Evolutionary conservation across 2,888 invertebrate genomes (phyloP), one percentile per base, ranked within the genome.

Genomic region (Nomada ferruginata): DNA sequence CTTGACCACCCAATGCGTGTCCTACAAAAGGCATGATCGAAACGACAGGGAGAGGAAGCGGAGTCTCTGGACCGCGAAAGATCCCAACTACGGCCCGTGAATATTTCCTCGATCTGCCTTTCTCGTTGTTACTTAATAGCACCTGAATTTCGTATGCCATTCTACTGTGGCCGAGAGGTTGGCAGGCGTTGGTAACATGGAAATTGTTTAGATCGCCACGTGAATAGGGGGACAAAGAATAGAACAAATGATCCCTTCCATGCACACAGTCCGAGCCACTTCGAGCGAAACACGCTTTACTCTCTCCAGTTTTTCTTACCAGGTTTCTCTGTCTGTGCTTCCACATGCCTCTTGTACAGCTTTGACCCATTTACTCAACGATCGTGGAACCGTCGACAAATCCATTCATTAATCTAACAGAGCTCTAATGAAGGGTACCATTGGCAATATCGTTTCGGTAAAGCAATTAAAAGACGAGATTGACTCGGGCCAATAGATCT

Each of bases 1-100:
- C 18, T 26, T 75, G 87, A 55, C 85, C 87, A 88, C 82, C 83
- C 86, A 86, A 83, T 86, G 81, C 85, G 87, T 69, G 85, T 71
- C 84, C 82, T 82, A 84, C 85, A 86, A 88, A 84, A 78, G 79
- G 61, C 64, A 72, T 57, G 64, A 72, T 82, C 71, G 80, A 79
- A 87, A 79, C 69, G 82, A 81, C 76, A 60, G 74, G 69, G 83
- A 82, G 73, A 82, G 71, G 78, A 70, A 72, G 66, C 18, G 18
- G 65, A 52, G 50, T 18, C 63, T n/a, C 26, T 36, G 23, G n/a
- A 55, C 44, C 52, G n/a, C 29, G 61, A 36, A 36, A 7, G 36
- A 36, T 36, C 36, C 36, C 36, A 36, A 36, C 36, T 71, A 55
- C 20, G 18, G 50, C 42, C 53, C n/a, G 4, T 15, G 42, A 52